phyloP scores from a whole-genome alignment of 2,797 vertebrate genomes.

The Galago senegalensis region DNA sequence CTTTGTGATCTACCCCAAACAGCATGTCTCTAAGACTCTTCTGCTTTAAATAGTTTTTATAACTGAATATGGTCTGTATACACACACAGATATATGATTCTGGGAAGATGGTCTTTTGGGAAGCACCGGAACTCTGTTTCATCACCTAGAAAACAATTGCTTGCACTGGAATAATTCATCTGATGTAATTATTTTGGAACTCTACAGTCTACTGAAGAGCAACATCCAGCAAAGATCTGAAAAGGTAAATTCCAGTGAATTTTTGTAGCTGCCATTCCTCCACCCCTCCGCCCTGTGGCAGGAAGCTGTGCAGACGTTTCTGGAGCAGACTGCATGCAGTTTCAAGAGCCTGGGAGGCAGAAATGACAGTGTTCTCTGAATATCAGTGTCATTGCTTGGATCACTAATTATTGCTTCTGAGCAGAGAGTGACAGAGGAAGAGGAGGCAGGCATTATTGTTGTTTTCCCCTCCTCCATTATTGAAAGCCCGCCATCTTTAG shows the following conservation, averaged over 20 bases:
- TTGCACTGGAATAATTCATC: background rate
- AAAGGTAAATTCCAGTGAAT: background rate
- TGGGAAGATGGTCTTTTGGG: background rate
- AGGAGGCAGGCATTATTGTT: background rate
- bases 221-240: too few relatives aligned
- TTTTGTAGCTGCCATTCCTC: background rate
- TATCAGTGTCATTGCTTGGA: too few relatives aligned
- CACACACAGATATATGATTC: background rate
- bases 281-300: background rate
- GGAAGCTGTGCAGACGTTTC: background rate
- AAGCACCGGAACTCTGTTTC: background rate
- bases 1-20: background rate
- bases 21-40: background rate
- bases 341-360: background rate
- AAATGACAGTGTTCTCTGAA: background rate
- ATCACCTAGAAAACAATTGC: background rate
- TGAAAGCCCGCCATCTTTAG: background rate
- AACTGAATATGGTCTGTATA: background rate
- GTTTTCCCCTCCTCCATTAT: accelerated
- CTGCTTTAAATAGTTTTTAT: background rate
- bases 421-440: background rate
- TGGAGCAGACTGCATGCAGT: background rate
- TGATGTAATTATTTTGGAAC: background rate
- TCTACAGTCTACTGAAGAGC: background rate
- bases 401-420: background rate